A percentile compares a stretch with the other conserved stretches of the same genome.
phyloP scores from a whole-genome alignment of 2,797 vertebrate species.

The Rhinella marina region DNA sequence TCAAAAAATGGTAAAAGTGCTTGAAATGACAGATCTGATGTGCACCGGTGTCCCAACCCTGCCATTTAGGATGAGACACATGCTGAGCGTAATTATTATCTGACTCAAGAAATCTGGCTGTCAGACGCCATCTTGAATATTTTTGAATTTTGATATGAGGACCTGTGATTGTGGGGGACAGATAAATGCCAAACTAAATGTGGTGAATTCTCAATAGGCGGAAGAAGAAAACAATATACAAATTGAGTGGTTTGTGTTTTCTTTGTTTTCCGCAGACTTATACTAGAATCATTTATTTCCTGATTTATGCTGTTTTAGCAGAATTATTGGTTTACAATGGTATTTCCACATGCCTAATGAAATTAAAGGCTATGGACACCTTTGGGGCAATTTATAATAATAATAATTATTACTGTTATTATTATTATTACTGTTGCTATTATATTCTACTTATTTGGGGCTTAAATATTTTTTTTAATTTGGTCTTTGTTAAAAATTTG shows the following conservation, averaged over 20 bases:
- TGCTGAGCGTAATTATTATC: conserved; percentile 61
- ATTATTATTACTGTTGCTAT: too few species aligned
- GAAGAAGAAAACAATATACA: conserved; percentile 2
- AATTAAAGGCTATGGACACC: too few species aligned
- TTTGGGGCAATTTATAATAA: too few species aligned
- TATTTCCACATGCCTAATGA: too few species aligned
- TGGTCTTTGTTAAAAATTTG: too few species aligned
- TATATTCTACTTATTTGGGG: too few species aligned
- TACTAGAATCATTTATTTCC: neutral
- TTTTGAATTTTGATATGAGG: conserved; percentile 45
- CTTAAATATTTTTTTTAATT: too few species aligned
- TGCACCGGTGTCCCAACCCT: conserved; percentile 54
- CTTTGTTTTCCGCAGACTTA: neutral
- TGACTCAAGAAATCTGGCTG: conserved; percentile 27
- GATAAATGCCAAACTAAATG: neutral
- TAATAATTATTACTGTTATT: too few species aligned
- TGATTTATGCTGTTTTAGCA: neutral
- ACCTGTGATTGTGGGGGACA: conserved; percentile 18
- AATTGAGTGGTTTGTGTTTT: neutral
- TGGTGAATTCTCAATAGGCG: neutral
- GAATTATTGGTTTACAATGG: neutral
- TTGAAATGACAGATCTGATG: conserved; percentile 60
- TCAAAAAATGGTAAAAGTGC: conserved; percentile 55
- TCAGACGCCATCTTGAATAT: conserved; percentile 44
- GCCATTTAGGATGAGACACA: conserved; percentile 59